These are phyloP conservation scores for Drosophila robusta DNA, from an alignment of 2,888 invertebrate species.

Conservation along the genomic window DNA sequence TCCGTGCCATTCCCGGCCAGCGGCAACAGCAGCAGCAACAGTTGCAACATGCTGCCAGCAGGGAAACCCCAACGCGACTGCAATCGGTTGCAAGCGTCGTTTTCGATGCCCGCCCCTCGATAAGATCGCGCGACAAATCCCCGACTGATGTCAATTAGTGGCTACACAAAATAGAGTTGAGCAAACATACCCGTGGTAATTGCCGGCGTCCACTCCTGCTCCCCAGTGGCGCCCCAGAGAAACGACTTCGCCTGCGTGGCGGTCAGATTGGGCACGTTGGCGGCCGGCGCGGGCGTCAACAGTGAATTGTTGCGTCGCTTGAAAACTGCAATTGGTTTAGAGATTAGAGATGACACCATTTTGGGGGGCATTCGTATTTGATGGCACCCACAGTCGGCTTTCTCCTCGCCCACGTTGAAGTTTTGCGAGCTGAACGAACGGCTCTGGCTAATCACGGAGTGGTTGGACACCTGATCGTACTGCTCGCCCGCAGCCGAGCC, in stretches of 20 bases:
- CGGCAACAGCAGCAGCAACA: slow-evolving; percentile 27
- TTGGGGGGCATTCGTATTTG: not conserved
- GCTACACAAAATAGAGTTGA: slow-evolving; percentile 13
- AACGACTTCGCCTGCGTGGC: slow-evolving; percentile 85
- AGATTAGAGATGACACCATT: not conserved
- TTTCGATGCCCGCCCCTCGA: slow-evolving; percentile 24
- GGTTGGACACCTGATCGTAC: slow-evolving; percentile 82
- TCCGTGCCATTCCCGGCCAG: slow-evolving; percentile 7
- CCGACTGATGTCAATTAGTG: slow-evolving; percentile 21
- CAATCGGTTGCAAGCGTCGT: not conserved
- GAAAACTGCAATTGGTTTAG: slow-evolving; percentile 53
- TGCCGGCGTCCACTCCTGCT: slow-evolving; percentile 98
- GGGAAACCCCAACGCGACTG: slow-evolving; percentile 25
- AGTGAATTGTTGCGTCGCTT: slow-evolving; percentile 80
- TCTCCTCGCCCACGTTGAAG: slow-evolving; percentile 67
- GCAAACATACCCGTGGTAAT: slow-evolving; percentile 91
- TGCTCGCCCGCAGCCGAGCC: slow-evolving; percentile 79
- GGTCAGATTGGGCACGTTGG: slow-evolving; percentile 62
- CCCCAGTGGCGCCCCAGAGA: slow-evolving; percentile 97
- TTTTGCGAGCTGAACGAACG: slow-evolving; percentile 71
- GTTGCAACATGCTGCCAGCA: slow-evolving; percentile 24
- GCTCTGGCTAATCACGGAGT: slow-evolving; percentile 72
- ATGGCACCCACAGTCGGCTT: slow-evolving; percentile 66
- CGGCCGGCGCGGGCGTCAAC: slow-evolving; percentile 49
- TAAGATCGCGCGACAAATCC: slow-evolving; percentile 35